Evolutionary conservation across 2,113 vertebrate genomes (phyloP).

Genomic region (Garra rufa): DNA sequence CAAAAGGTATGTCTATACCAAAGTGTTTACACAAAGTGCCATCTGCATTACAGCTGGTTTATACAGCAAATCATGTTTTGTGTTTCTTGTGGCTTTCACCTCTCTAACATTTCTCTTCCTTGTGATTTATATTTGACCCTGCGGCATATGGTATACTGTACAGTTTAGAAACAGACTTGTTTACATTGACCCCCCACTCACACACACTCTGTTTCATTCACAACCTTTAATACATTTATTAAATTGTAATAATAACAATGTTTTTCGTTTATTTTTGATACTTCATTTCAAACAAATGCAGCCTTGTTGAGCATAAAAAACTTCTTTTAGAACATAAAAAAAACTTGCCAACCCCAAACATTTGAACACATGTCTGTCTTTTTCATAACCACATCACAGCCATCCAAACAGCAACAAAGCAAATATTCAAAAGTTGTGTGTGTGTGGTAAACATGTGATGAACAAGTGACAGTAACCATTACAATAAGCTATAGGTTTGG

Average conservation of each 20-base stretch:
- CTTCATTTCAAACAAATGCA: not conserved
- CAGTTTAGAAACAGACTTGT: not conserved
- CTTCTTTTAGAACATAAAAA: not conserved
- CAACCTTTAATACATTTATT: not conserved
- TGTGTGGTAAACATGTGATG: not conserved
- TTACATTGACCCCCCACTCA: not conserved
- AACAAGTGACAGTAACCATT: not conserved
- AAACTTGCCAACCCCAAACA: not conserved
- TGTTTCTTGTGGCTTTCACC: not conserved
- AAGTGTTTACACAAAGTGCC: not conserved
- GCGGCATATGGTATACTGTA: not conserved
- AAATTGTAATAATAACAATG: not conserved
- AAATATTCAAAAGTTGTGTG: not conserved
- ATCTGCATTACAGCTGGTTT: not conserved
- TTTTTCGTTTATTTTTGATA: not conserved
- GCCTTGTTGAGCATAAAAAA: not conserved
- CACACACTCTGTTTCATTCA: not conserved
- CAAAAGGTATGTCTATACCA: not conserved
- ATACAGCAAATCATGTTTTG: not conserved
- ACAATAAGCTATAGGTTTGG: not conserved
- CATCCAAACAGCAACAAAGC: not conserved
- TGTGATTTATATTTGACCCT: not conserved
- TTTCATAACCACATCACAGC: not conserved
- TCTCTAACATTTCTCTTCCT: not conserved
- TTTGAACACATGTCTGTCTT: not conserved